Conservation (phyloP, 1,140 invertebrate genomes). For the Drosophila sulfurigaster region DNA sequence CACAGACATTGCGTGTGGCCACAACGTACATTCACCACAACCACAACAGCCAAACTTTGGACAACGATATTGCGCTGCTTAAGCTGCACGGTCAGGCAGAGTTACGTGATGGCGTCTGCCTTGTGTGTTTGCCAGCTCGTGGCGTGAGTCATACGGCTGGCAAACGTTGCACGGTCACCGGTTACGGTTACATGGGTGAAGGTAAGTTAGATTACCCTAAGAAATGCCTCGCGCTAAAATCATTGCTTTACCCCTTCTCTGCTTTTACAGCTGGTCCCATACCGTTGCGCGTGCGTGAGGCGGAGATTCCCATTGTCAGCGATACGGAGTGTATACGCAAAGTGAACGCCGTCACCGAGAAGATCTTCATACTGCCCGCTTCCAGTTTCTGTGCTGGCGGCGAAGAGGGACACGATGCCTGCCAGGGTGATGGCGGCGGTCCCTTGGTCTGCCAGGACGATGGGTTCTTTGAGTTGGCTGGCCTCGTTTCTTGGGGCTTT, state of each 20-base stretch:
- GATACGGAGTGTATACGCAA: slow-evolving; percentile 96
- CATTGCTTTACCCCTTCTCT: neutral
- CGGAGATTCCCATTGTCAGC: slow-evolving; percentile 96
- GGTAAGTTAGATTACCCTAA: slow-evolving; percentile 86
- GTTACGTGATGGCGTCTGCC: slow-evolving; percentile 92
- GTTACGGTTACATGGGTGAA: slow-evolving; percentile 97
- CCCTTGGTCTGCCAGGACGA: slow-evolving; percentile 96
- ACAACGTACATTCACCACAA: slow-evolving; percentile 98
- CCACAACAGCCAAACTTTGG: slow-evolving; percentile 97
- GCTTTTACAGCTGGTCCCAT: slow-evolving; percentile 92
- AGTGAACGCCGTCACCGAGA: slow-evolving; percentile 96
- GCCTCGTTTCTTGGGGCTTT: slow-evolving; percentile 94
- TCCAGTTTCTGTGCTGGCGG: slow-evolving; percentile 97
- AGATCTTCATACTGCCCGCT: slow-evolving; percentile 96
- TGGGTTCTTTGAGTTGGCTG: slow-evolving; percentile 95
- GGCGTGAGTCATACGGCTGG: slow-evolving; percentile 94
- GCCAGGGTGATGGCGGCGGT: slow-evolving; percentile 97
- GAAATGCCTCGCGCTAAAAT: no score
- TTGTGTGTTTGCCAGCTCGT: slow-evolving; percentile 91
- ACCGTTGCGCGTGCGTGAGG: slow-evolving; percentile 94
- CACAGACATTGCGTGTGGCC: slow-evolving; percentile 94
- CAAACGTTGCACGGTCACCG: slow-evolving; percentile 95
- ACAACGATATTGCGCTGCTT: slow-evolving; percentile 97
- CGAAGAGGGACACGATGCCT: slow-evolving; percentile 96
- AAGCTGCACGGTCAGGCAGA: slow-evolving; percentile 96